Conservation (phyloP, 2,113 vertebrate genomes). For the Stegastes partitus region DNA sequence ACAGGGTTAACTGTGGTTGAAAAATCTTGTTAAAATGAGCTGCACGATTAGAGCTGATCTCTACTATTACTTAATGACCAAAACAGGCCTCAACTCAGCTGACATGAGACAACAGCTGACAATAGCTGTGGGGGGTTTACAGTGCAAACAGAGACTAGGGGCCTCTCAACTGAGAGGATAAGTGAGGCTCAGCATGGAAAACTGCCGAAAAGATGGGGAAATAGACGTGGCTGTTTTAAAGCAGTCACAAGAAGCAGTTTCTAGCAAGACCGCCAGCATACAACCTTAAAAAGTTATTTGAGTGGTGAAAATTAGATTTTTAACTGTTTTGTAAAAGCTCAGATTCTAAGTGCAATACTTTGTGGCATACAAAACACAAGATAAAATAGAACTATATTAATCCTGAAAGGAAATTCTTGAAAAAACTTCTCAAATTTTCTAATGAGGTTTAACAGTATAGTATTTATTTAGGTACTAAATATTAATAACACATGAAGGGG, state of each 20-base stretch:
- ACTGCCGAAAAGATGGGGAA: not conserved
- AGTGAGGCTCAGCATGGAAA: not conserved
- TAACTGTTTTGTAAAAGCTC: no score
- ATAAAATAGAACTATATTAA: no score
- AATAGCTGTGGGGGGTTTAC: conserved; percentile 27
- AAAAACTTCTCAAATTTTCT: not conserved
- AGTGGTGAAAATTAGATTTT: no score
- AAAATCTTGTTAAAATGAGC: conserved; percentile 65
- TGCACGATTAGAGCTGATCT: conserved; percentile 42
- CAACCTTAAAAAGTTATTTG: no score
- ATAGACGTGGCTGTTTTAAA: not conserved
- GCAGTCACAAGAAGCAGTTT: no score
- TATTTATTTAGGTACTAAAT: no score
- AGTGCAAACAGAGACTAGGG: conserved; percentile 16
- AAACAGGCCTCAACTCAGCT: conserved; percentile 1
- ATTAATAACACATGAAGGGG: not conserved
- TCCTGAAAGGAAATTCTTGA: no score
- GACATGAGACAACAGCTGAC: conserved; percentile 49
- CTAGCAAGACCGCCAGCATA: no score
- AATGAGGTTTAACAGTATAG: no score
- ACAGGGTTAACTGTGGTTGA: conserved; percentile 23
- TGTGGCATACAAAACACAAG: no score
- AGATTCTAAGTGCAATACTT: no score
- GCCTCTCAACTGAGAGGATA: not conserved
- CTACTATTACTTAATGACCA: conserved; percentile 41